Evolutionary conservation across 1,140 invertebrate genomes (phyloP).

Genomic region (Nephila pilipes): DNA sequence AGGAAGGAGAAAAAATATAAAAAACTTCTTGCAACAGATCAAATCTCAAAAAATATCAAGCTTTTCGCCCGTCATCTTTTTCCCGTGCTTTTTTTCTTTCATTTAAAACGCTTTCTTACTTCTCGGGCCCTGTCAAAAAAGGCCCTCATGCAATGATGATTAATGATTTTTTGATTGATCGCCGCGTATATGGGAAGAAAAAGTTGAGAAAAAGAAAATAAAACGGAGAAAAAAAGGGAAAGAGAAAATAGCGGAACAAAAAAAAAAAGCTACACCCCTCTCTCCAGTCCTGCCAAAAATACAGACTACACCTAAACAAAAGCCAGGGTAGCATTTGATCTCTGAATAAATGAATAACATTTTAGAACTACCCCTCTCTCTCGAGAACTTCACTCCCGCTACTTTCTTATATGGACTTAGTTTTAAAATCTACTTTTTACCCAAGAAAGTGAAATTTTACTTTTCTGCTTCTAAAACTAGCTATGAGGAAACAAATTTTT

Average conservation of each 20-base stretch:
- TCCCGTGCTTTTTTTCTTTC: not conserved
- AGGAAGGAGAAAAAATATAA: not conserved
- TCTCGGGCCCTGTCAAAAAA: slow-evolving; percentile 63
- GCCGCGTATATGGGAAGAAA: slow-evolving; percentile 30
- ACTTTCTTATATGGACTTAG: slow-evolving; percentile 72
- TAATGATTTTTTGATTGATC: slow-evolving; percentile 77
- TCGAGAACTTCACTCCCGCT: not conserved
- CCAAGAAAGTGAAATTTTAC: slow-evolving; percentile 75
- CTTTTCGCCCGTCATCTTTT: slow-evolving; percentile 56
- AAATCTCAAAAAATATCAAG: slow-evolving; percentile 63
- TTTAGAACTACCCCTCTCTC: slow-evolving; percentile 15
- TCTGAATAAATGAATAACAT: slow-evolving; percentile 76
- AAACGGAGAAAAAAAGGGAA: not conserved
- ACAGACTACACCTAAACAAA: slow-evolving; percentile 76
- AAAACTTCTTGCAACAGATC: slow-evolving; percentile 49
- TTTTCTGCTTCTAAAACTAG: slow-evolving; percentile 57
- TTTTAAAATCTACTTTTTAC: slow-evolving; percentile 77
- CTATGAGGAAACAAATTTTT: slow-evolving; percentile 75
- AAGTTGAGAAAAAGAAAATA: slow-evolving; percentile 7
- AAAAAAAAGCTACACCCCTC: slow-evolving; percentile 17
- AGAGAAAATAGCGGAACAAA: not conserved
- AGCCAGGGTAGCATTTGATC: slow-evolving; percentile 74
- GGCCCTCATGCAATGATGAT: slow-evolving; percentile 66
- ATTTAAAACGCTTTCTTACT: slow-evolving; percentile 46
- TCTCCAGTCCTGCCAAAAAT: slow-evolving; percentile 59